Conservation (phyloP, 2,797 vertebrate species). For the Chaetodon trifasciatus region DNA sequence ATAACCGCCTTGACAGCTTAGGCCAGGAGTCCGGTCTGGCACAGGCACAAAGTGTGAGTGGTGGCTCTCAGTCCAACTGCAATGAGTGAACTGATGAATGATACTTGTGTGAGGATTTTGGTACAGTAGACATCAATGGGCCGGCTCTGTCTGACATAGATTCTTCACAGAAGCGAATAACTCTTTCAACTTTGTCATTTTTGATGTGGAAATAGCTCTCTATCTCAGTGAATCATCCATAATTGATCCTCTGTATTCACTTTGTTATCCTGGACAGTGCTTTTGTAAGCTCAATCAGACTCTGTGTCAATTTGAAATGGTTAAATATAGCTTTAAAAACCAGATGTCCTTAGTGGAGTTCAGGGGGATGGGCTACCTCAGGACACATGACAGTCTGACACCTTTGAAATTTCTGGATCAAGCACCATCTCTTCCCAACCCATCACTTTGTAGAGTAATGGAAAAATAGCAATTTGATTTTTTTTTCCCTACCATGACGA, state of each 20-base stretch:
- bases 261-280: conserved; percentile 49
- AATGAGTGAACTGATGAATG: conserved; percentile 62
- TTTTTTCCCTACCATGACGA: conserved; percentile 49
- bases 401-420: conserved; percentile 54
- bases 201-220: conserved; percentile 61
- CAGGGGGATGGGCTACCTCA: conserved; percentile 13
- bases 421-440: conserved; percentile 40
- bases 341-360: conserved; percentile 39
- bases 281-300: conserved; percentile 59
- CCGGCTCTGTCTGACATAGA: conserved; percentile 53
- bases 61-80: conserved; percentile 36
- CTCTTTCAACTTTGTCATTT: conserved; percentile 70
- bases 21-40: conserved; percentile 46
- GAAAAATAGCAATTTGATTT: conserved; percentile 58
- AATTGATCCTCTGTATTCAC: conserved; percentile 69
- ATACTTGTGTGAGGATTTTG: conserved; percentile 34
- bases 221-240: conserved; percentile 65
- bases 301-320: conserved; percentile 46
- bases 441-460: conserved; percentile 52
- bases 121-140: conserved; percentile 53
- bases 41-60: conserved; percentile 39
- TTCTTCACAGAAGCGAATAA: conserved; percentile 57
- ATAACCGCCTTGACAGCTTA: conserved; percentile 26
- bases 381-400: conserved; percentile 12
- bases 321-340: conserved; percentile 35